Conservation (phyloP, 2,888 invertebrate genomes). For the Liposcelis brunnea region DNA sequence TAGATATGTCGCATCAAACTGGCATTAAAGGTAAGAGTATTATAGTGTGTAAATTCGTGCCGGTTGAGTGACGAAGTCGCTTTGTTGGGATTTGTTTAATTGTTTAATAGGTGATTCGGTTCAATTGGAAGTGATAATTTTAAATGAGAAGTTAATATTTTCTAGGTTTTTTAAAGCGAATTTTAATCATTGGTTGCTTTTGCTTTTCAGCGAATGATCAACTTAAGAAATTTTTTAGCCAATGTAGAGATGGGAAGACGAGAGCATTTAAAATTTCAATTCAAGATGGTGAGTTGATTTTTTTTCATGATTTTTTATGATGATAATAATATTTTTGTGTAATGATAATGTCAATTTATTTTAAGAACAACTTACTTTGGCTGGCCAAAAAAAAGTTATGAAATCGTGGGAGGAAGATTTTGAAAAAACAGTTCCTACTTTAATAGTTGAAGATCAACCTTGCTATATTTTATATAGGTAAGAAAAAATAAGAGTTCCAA, state of each 20-base stretch:
- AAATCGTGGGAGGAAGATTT: constrained; percentile 76
- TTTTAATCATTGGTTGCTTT: too few species aligned
- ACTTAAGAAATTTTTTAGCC: constrained; percentile 61
- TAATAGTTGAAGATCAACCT: constrained; percentile 65
- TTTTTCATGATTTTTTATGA: not conserved
- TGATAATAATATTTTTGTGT: not conserved
- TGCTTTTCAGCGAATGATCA: constrained; percentile 58
- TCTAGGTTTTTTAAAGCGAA: too few species aligned
- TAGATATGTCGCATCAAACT: constrained; percentile 74
- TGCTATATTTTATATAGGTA: constrained; percentile 80
- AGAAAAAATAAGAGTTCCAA: constrained; percentile 8
- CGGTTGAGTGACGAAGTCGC: too few species aligned
- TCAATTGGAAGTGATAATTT: too few species aligned
- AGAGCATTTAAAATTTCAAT: constrained; percentile 70
- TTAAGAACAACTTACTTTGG: constrained; percentile 57
- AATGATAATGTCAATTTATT: constrained; percentile 20
- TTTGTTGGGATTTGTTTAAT: too few species aligned
- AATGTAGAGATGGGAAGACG: constrained; percentile 61
- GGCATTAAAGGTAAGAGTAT: constrained; percentile 58
- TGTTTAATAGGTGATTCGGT: too few species aligned
- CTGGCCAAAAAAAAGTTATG: constrained; percentile 44
- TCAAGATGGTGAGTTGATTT: constrained; percentile 52
- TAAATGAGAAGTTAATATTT: constrained; percentile 15
- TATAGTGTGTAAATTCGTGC: not conserved
- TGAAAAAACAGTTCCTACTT: constrained; percentile 49